Base-by-base conservation (phyloP, 2,797 vertebrate species). In the Chelmon rostratus region DNA sequence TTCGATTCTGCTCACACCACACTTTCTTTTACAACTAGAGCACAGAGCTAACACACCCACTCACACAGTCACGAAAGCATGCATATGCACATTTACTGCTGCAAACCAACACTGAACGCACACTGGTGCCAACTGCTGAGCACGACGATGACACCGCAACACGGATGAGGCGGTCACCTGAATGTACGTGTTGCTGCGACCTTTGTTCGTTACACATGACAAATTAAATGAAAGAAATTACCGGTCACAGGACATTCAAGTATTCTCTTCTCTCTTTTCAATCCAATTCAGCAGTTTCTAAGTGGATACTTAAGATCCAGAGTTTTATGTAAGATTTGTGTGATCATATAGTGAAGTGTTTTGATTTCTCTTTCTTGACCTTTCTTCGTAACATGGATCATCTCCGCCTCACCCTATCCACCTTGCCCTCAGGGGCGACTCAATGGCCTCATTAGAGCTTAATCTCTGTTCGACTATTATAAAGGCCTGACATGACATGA, bases 401-500 rank as follows among this genome's bases (percentile, higher is more conserved):
- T 73, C 31, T 65, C 50, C 23, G 44, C 19, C 52, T 81, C 50
- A 83, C 50, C 53, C 50, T 37, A 54, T 72, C 83, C 88, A 62
- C 83, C 83, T 85, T 85, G 57, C 91, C 90, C 74, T 82, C 50
- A 84, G 89, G 92, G 79, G 5, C 2, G 3, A 82, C 21, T 81
- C 81, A n/a, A 15, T 50, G 31, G 57, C 52, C 35, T 81, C 49
- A 78, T 84, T 75, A 86, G 16, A 53, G 62, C 3, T 18, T 77
- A 33, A 68, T 64, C 21, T 21, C 33, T 49, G 21, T 46, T 31
- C 16, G 16, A 56, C 0, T 46, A 23, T 61, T 64, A 73, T 61
- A 49, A 82, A 82, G 80, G 31, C 78, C 46, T 57, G 79, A 83
- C 89, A 66, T 68, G 84, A 90, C 82, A 74, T 42, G 88, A 92